Evolutionary conservation across 2,888 invertebrate genomes (phyloP).

Genomic region (Terebella lapidaria): DNA sequence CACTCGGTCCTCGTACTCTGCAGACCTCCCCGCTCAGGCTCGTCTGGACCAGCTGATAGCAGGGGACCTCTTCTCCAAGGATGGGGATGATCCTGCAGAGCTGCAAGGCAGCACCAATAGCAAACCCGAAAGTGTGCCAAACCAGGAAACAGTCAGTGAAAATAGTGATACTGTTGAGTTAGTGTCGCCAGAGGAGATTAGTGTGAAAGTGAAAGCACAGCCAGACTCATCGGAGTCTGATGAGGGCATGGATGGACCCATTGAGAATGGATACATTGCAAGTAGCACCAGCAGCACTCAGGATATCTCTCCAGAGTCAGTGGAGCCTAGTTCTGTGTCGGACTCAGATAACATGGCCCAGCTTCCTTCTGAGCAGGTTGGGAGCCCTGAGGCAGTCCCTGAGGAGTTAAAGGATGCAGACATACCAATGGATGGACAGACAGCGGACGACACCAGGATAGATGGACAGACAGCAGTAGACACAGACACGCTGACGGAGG

Average conservation of each 20-base stretch:
- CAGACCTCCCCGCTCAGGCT: background rate
- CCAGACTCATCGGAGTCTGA: background rate
- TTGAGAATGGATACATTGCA: conserved; percentile 18
- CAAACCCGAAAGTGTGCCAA: background rate
- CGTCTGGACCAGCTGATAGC: background rate
- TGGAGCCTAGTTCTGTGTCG: conserved; percentile 23
- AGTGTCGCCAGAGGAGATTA: background rate
- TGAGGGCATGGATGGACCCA: conserved; percentile 4
- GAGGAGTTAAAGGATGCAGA: background rate
- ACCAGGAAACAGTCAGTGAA: background rate
- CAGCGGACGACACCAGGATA: background rate
- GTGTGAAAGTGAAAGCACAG: background rate
- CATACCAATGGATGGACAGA: background rate
- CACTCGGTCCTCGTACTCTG: background rate
- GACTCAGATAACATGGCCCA: background rate
- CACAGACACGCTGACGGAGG: background rate
- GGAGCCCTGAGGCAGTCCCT: background rate
- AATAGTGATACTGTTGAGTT: background rate
- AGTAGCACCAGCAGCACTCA: conserved; percentile 8
- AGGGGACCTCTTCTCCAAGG: background rate
- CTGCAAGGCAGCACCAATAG: no score
- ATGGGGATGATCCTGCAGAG: no score
- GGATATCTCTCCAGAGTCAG: background rate
- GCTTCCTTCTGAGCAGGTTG: background rate
- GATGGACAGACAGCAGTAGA: background rate